These are phyloP conservation scores for Odontothrips loti DNA, from an alignment of 2,888 invertebrate species.

Conservation along the genomic window DNA sequence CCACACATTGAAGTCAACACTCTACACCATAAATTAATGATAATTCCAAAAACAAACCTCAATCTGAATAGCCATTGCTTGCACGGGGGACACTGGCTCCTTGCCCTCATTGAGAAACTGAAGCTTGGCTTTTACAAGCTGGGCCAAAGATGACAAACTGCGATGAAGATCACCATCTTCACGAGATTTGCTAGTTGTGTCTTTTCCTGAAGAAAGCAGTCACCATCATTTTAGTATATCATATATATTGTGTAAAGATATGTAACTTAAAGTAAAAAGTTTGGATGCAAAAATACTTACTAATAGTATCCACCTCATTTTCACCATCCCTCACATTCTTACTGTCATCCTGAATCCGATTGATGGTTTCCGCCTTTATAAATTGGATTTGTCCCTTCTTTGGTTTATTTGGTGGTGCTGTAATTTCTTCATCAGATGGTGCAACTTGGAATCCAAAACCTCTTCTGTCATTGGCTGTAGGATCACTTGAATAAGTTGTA, in stretches of 20 bases:
- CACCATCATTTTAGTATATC: neutral
- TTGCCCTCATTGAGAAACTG: slow-evolving; percentile 56
- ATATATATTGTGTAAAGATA: neutral
- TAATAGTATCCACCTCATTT: slow-evolving; percentile 35
- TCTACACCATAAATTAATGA: neutral
- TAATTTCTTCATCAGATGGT: slow-evolving; percentile 41
- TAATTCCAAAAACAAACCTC: slow-evolving; percentile 45
- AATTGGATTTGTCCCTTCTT: slow-evolving; percentile 50
- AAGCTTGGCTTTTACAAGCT: slow-evolving; percentile 54
- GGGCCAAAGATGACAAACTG: slow-evolving; percentile 38
- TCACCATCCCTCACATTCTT: slow-evolving; percentile 45
- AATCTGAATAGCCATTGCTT: slow-evolving; percentile 58
- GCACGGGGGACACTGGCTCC: slow-evolving; percentile 54
- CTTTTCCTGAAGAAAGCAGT: neutral
- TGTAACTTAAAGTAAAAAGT: neutral
- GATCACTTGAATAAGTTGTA: slow-evolving; percentile 48
- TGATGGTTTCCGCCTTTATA: slow-evolving; percentile 53
- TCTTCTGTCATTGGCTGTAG: slow-evolving; percentile 48
- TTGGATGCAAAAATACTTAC: neutral
- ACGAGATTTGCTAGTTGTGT: neutral
- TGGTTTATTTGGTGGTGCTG: slow-evolving; percentile 41
- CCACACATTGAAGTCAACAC: neutral
- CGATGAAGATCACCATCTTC: slow-evolving; percentile 11
- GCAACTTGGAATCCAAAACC: slow-evolving; percentile 50
- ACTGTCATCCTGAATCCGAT: slow-evolving; percentile 29